Evolutionary conservation across 2,797 vertebrate genomes (phyloP).

Genomic region (Myripristis jacobus): DNA sequence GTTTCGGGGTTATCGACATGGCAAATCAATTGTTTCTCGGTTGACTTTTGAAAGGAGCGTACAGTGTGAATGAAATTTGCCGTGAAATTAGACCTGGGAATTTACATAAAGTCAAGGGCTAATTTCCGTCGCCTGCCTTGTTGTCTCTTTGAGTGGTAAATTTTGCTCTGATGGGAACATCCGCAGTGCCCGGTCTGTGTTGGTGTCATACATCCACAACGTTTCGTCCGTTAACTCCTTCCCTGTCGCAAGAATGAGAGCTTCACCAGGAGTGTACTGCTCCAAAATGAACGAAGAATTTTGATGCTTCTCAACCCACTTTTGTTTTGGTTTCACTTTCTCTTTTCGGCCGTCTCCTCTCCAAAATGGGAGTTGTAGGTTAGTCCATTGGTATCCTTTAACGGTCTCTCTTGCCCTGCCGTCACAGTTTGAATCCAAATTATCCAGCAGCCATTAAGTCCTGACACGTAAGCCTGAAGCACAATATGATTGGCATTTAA

Average conservation of each 20-base stretch:
- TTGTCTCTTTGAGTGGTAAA: background rate
- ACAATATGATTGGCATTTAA: background rate
- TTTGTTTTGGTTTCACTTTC: too few relatives aligned
- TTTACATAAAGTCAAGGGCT: background rate
- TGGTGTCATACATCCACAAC: too few relatives aligned
- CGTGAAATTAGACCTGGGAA: background rate
- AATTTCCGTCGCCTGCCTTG: background rate
- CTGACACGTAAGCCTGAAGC: background rate
- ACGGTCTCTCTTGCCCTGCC: background rate
- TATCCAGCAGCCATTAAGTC: background rate
- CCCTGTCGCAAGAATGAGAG: too few relatives aligned
- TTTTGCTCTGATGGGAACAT: background rate
- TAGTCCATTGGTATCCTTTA: background rate
- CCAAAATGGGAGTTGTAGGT: background rate
- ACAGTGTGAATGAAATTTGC: background rate
- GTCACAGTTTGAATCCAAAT: background rate
- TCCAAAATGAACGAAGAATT: too few relatives aligned
- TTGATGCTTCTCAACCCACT: too few relatives aligned
- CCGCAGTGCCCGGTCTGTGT: too few relatives aligned
- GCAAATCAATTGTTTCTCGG: slow-evolving; percentile 26
- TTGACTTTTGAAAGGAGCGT: background rate
- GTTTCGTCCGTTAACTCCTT: too few relatives aligned
- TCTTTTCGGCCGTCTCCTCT: too few relatives aligned
- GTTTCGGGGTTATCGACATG: slow-evolving; percentile 24
- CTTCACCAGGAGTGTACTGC: too few relatives aligned